Base-by-base conservation (phyloP, 2,888 invertebrate species). In the Cheilosia impressa region DNA sequence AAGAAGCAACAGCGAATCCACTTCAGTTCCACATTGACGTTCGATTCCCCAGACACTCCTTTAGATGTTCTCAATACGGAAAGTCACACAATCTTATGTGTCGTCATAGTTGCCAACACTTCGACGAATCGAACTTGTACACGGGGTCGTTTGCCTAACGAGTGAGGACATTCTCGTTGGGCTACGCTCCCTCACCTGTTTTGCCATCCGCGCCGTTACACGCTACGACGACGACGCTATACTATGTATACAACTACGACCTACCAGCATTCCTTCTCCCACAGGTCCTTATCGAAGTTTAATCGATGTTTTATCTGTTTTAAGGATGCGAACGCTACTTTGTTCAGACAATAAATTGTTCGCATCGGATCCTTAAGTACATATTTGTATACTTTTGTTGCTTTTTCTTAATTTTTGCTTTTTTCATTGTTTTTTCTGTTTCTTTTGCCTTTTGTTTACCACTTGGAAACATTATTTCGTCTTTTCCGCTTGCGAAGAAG, bases 221-320 rank as follows among this genome's bases (percentile, higher is more conserved):
- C 38, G 38, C 4, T 38, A 13, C 38, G 13, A 34, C 38, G 13
- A 34, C 10, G 10, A 10, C 10, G 34, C 34, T 34, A 2, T 34
- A 34, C 34, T 34, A 34, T 10, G 27, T 27, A 27, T 5, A 27
- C 27, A 27, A 27, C 27, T 27, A 27, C 6, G 27, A 34, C 10
- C 34, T 34, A 38, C 13, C 38, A 38, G 13, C 43, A 27, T 57
- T 55, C 57, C 10, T 34, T 15, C 47, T 65, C 77, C 43, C 71
- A 66, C 31, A 71, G 65, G 76, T 82, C 82, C 76, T 88, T 87
- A 88, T 88, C 87, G 87, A 87, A 88, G 87, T 88, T 88, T 88
- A 88, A 88, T 88, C 87, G 88, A 88, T 88, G 87, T 88, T 88
- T 88, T 88, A 87, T 88, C 88, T 88, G 79, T 84, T 87, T 72